These are phyloP conservation scores for Podarcis cretensis DNA, from an alignment of 2,113 vertebrate genomes.

Conservation along the genomic window DNA sequence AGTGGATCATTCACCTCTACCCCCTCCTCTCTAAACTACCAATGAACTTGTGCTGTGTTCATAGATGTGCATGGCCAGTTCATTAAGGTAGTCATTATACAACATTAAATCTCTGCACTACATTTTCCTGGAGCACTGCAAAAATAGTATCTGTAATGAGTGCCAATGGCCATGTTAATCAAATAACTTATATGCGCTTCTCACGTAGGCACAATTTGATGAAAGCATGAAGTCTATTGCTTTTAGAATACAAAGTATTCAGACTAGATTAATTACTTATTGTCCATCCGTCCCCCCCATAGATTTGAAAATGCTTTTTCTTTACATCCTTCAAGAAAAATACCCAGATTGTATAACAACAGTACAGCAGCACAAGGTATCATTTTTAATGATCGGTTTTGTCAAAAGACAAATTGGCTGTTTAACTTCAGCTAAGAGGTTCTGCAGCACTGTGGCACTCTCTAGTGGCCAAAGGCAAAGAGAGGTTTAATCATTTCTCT, in stretches of 20 bases:
- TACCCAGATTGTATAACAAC: background rate
- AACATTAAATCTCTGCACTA: conserved; percentile 8
- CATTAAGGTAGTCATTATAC: conserved; percentile 43
- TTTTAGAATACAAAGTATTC: background rate
- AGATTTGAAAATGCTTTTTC: background rate
- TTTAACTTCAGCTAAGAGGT: accelerated
- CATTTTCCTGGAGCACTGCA: conserved; percentile 28
- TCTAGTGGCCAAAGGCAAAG: conserved; percentile 37
- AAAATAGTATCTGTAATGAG: conserved; percentile 33
- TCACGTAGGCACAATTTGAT: conserved; percentile 45
- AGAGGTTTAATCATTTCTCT: background rate
- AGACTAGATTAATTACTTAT: background rate
- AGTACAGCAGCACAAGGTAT: background rate
- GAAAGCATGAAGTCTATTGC: conserved; percentile 2
- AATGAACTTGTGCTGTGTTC: conserved; percentile 44
- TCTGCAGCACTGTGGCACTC: conserved; percentile 24
- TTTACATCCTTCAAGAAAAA: background rate
- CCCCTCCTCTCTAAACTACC: conserved; percentile 33
- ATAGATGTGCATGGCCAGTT: conserved; percentile 39
- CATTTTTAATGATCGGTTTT: no score
- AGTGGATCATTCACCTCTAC: background rate
- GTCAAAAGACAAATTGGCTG: accelerated
- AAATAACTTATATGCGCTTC: conserved; percentile 31
- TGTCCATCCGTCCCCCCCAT: background rate
- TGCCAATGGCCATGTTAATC: conserved; percentile 10